Evolutionary conservation across 2,888 invertebrate species (phyloP).

Genomic region (Strigamia transsilvanica): DNA sequence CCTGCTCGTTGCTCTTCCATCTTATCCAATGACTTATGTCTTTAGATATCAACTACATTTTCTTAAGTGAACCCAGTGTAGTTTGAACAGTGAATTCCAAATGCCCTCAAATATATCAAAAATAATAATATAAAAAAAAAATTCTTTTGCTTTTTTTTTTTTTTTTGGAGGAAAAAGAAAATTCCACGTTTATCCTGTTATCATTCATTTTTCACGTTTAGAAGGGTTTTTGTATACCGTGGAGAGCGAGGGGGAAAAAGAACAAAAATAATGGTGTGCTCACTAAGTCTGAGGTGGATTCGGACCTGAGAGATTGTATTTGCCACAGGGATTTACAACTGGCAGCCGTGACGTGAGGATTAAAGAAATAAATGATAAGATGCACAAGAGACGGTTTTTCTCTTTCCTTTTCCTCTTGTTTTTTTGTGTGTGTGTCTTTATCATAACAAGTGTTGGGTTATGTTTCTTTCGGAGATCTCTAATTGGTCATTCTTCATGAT

Average conservation of each 20-base stretch:
- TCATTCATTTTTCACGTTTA: slow-evolving; percentile 30
- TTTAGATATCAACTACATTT: slow-evolving; percentile 26
- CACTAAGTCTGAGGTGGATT: slow-evolving; percentile 26
- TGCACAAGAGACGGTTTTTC: slow-evolving; percentile 5
- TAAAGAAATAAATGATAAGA: slow-evolving; percentile 30
- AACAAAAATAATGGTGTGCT: slow-evolving; percentile 30
- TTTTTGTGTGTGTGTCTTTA: background rate
- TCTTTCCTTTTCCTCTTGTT: background rate
- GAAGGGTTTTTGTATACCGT: slow-evolving; percentile 9
- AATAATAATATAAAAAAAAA: background rate
- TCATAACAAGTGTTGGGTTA: slow-evolving; percentile 13
- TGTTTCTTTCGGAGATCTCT: slow-evolving; percentile 4
- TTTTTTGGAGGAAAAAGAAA: background rate
- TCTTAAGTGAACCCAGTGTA: background rate
- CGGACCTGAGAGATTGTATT: slow-evolving; percentile 30
- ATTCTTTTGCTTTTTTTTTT: background rate
- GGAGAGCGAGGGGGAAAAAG: background rate
- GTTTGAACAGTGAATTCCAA: slow-evolving; percentile 30
- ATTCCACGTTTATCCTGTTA: slow-evolving; percentile 20
- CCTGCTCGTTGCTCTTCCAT: slow-evolving; percentile 15
- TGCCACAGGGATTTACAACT: slow-evolving; percentile 30
- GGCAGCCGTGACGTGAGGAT: slow-evolving; percentile 23
- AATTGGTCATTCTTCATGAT: slow-evolving; percentile 4
- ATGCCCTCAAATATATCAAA: slow-evolving; percentile 25
- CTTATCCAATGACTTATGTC: slow-evolving; percentile 26